Evolutionary conservation across 2,113 vertebrate genomes (phyloP).

Genomic region (Marmota monax): DNA sequence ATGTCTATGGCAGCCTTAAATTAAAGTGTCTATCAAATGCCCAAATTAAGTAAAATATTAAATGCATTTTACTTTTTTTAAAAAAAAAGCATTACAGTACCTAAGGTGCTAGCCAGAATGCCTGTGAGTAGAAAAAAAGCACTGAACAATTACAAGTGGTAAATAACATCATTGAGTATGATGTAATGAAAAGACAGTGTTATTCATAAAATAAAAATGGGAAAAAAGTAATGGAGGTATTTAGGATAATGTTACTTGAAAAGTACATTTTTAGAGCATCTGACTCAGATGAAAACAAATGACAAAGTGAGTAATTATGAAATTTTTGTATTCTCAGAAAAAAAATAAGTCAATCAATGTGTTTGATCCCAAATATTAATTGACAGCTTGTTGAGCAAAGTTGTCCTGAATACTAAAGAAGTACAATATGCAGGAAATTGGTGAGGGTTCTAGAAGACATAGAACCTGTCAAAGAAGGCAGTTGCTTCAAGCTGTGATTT

Average conservation of each 20-base stretch:
- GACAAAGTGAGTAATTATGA: background rate
- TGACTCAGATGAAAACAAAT: slow-evolving; percentile 10
- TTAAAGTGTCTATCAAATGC: slow-evolving; percentile 8
- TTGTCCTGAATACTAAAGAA: slow-evolving; percentile 1
- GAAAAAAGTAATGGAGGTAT: background rate
- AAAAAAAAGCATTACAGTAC: background rate
- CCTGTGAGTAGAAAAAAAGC: slow-evolving; percentile 28
- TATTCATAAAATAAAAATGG: background rate
- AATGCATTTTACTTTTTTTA: background rate
- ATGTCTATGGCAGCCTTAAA: background rate
- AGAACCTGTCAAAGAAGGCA: background rate
- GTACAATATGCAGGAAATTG: background rate
- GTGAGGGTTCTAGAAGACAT: background rate
- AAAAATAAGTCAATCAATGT: background rate
- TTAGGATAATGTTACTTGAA: slow-evolving; percentile 30
- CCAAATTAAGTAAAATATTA: slow-evolving; percentile 43
- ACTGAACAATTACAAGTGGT: slow-evolving; percentile 24
- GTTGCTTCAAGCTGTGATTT: background rate
- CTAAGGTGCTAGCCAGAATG: background rate
- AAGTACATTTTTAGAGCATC: slow-evolving; percentile 28
- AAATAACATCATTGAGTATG: slow-evolving; percentile 23
- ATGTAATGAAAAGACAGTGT: background rate
- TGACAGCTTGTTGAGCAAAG: background rate
- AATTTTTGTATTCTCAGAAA: background rate
- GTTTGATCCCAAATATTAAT: background rate